Conservation (phyloP, 2,797 vertebrate species). For the Crenuchus spilurus region DNA sequence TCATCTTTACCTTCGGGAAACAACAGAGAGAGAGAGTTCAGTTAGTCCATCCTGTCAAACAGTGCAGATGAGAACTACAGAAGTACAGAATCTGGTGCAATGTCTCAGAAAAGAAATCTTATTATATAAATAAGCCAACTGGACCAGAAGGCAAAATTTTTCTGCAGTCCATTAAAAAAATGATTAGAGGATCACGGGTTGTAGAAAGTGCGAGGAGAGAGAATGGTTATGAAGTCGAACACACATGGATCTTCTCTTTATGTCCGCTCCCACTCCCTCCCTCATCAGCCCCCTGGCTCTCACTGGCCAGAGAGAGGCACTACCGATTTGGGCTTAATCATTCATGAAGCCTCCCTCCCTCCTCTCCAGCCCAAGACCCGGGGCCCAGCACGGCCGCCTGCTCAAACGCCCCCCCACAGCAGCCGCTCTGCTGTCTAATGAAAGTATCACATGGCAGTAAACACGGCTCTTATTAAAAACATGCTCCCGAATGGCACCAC, state of each 20-base stretch:
- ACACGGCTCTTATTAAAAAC: conserved; percentile 55
- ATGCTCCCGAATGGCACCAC: conserved; percentile 52
- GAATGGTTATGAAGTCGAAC: conserved; percentile 37
- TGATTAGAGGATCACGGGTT: conserved; percentile 23
- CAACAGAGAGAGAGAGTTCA: conserved; percentile 77
- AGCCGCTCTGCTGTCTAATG: conserved; percentile 45
- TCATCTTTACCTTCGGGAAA: conserved; percentile 96
- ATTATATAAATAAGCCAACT: conserved; percentile 8
- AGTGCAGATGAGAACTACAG: conserved; percentile 9
- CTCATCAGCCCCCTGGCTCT: conserved; percentile 30
- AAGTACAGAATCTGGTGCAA: conserved; percentile 2
- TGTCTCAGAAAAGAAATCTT: neutral
- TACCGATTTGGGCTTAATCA: conserved; percentile 57
- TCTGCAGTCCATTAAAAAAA: conserved; percentile 31
- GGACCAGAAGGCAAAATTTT: conserved; percentile 25
- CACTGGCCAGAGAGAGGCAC: conserved; percentile 25
- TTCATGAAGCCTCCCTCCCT: conserved; percentile 49
- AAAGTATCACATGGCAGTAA: conserved; percentile 57
- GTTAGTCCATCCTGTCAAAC: conserved; percentile 19
- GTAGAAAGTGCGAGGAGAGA: conserved; percentile 18
- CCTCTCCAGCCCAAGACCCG: conserved; percentile 26
- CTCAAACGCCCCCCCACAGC: conserved; percentile 39
- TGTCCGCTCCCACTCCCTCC: conserved; percentile 35
- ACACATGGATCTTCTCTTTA: conserved; percentile 25
- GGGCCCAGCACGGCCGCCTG: conserved; percentile 24